Evolutionary conservation across 2,797 vertebrate species (phyloP).

Genomic region (Menidia menidia): DNA sequence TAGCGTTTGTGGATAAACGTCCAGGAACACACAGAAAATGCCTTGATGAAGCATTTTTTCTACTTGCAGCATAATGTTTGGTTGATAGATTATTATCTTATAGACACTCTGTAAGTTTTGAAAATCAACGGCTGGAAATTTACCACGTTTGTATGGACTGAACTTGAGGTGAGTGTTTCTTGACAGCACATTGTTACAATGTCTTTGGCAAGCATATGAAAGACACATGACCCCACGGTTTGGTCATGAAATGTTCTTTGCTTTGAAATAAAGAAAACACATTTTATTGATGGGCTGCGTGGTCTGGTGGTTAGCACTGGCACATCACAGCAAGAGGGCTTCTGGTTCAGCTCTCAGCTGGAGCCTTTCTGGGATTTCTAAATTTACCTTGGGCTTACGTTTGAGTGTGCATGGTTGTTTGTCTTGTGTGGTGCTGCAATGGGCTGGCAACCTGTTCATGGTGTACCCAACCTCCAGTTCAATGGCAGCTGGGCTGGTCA

Average conservation of each 20-base stretch:
- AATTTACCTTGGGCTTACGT: too few relatives aligned
- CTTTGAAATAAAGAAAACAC: slow-evolving; percentile 6
- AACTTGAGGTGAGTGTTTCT: slow-evolving; percentile 19
- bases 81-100: slow-evolving; percentile 32
- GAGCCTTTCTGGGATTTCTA: neutral
- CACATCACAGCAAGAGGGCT: too few relatives aligned
- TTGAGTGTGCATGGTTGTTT: too few relatives aligned
- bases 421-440: too few relatives aligned
- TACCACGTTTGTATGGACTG: slow-evolving; percentile 44
- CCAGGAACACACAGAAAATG: slow-evolving; percentile 54
- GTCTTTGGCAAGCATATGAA: slow-evolving; percentile 5
- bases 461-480: too few relatives aligned
- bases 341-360: too few relatives aligned
- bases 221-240: neutral
- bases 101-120: slow-evolving; percentile 25
- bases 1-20: slow-evolving; percentile 21
- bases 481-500: too few relatives aligned
- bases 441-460: too few relatives aligned
- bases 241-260: neutral
- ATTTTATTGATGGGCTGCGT: too few relatives aligned
- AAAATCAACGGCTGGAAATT: slow-evolving; percentile 23
- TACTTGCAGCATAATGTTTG: slow-evolving; percentile 25
- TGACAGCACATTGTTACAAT: slow-evolving; percentile 9
- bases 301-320: too few relatives aligned
- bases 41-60: slow-evolving; percentile 31